Evolutionary conservation across 2,797 vertebrate species (phyloP), one percentile per base, ranked within the genome.

Genomic region (Peromyscus melanophrys): DNA sequence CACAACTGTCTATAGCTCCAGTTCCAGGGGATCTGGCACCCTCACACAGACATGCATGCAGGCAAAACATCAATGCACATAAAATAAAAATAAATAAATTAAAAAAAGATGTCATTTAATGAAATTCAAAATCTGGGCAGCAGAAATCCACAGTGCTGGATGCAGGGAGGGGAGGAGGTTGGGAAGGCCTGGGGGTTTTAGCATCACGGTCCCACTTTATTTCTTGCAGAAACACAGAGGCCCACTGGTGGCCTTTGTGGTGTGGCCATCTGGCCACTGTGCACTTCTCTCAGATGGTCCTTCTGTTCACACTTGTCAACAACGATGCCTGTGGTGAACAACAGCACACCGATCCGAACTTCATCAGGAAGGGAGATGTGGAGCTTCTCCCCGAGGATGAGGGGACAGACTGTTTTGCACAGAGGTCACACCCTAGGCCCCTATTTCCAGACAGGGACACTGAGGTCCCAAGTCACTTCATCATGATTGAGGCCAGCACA

Each of bases 391-490:
- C n/a, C 2, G 73, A 63, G 55, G 11, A 61, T 2, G 34, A 37
- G 52, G 49, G 7, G 27, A 46, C 52, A 59, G n/a, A 75, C 52
- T 55, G 49, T 55, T 55, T 10, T 55, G 31, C 13, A 67, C 12
- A 27, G 57, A 55, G 52, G 73, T 21, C 1, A 31, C 7, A 1
- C 6, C 6, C 17, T 25, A 12, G 77, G 27, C 29, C 6, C 43
- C 21, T 69, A 52, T 82, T 65, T 88, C 14, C 55, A 10, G 94
- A 61, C 11, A 59, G 69, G 34, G 27, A 59, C 19, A n/a, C 14
- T 3, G 67, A n/a, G 52, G 9, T 25, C 49, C n/a, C 0, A 0
- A 69, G 85, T 69, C 34, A 10, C 19, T 12, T 40, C 4, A 21
- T 6, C 12, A 29, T 0, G 6, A 80, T 12, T 2, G 31, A 43